These are phyloP conservation scores for Phlogophora meticulosa DNA, from an alignment of 2,888 invertebrate genomes.

Conservation along the genomic window DNA sequence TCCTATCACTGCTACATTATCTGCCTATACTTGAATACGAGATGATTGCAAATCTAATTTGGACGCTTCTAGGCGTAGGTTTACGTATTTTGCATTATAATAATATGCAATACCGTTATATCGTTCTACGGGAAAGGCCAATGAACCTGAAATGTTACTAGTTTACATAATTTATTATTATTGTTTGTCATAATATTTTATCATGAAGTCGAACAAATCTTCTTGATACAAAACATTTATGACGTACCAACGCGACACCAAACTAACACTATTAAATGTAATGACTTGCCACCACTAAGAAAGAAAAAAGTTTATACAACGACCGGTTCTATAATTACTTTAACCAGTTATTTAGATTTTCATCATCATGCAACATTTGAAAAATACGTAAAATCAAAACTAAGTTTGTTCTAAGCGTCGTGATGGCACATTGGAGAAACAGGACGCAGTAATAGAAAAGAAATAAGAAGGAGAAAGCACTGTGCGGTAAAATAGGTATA, in stretches of 20 bases:
- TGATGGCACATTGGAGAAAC: too few species aligned
- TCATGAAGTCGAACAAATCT: neutral
- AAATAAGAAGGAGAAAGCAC: too few species aligned
- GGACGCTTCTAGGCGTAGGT: constrained; percentile 9
- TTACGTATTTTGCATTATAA: constrained; percentile 14
- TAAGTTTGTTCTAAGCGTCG: too few species aligned
- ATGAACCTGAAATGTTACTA: constrained; percentile 13
- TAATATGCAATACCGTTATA: constrained; percentile 16
- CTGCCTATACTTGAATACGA: constrained; percentile 16
- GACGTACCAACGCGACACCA: neutral
- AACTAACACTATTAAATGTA: constrained; percentile 12
- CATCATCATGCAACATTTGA: constrained; percentile 16
- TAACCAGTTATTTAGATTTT: constrained; percentile 19
- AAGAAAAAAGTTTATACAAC: neutral
- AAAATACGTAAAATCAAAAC: constrained; percentile 9
- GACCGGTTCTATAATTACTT: constrained; percentile 19
- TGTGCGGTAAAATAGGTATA: too few species aligned
- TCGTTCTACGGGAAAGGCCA: neutral
- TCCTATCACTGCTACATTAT: constrained; percentile 13
- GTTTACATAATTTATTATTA: neutral
- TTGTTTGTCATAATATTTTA: neutral
- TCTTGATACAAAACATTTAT: neutral
- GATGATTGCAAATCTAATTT: constrained; percentile 33
- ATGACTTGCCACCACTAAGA: constrained; percentile 11
- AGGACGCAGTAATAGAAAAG: too few species aligned